Base-by-base conservation (phyloP, 2,888 invertebrate genomes). In the Heliconius cydno region DNA sequence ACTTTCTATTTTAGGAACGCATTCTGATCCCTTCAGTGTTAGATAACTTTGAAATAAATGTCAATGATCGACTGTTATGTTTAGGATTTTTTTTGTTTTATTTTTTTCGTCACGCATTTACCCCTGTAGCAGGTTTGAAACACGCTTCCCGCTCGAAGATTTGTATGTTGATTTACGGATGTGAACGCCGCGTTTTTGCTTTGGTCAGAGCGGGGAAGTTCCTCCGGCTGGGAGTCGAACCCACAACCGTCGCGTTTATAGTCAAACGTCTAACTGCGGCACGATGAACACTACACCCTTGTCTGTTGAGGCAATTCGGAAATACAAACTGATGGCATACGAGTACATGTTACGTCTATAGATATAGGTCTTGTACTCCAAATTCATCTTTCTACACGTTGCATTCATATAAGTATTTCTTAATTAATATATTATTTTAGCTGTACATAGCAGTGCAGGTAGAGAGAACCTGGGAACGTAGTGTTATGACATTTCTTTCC, bases 1-100 rank as follows among this genome's bases (percentile, higher is more conserved):
- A 73, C 57, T 73, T 60, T 60, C 73, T 73, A 73, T 73, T 73
- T 60, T 25, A 34, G 60, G 30, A 34, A n/a, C 2, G 57, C 3
- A 60, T 73, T 25, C 25, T n/a, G 13, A 60, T 60, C 34, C 57
- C 10, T 60, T 9, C n/a, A 73, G 15, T 30, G 15, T 30, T 12
- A 68, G 68, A 68, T 68, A 68, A 68, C 22, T 41, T 68, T 5
- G 25, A 4, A 10, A 65, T 28, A 63, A 70, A n/a, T 46, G 68
- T 25, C 41, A 70, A n/a, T 41, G n/a, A 13, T n/a, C n/a, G n/a
- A 65, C 15, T 28, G 25, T 13, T 65, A 2, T 28, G 13, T 28
- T 19, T 15, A 65, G 7, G 28, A 60, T n/a, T 60, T 60, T 28
- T 60, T 60, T 60, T 1, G 3, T 10, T 10, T n/a, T 22, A 4